Conservation (phyloP, 2,797 vertebrate genomes). For the Ctenopoma multispine region DNA sequence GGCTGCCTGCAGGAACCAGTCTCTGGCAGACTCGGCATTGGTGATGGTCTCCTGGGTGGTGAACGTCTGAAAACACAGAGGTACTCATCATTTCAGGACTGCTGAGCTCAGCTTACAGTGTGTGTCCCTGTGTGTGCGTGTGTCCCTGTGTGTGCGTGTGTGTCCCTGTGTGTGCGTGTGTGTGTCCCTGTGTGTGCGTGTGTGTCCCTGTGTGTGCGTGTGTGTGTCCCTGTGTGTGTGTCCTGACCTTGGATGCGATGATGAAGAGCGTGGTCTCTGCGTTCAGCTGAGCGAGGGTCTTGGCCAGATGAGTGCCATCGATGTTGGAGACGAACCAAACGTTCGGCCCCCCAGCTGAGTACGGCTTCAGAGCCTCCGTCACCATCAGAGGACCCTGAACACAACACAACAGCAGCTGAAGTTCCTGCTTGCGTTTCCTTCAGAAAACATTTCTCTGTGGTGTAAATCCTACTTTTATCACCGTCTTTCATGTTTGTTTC, state of each 20-base stretch:
- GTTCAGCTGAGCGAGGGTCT: constrained; percentile 90
- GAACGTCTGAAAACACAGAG: constrained; percentile 89
- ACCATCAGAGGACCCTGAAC: constrained; percentile 96
- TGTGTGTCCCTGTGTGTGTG: not conserved
- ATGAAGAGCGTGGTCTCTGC: constrained; percentile 93
- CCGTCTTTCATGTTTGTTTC: no score
- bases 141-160: not conserved
- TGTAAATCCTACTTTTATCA: no score
- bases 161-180: no score
- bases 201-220: not conserved
- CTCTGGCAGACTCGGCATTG: constrained; percentile 95
- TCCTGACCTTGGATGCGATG: constrained; percentile 93
- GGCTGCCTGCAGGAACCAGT: constrained; percentile 91
- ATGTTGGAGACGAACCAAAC: constrained; percentile 99
- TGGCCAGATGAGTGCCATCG: constrained; percentile 95
- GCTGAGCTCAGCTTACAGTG: no score
- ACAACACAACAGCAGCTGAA: constrained; percentile 11
- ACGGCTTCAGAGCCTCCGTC: constrained; percentile 95
- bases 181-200: no score
- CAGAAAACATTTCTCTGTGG: no score
- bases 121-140: not conserved
- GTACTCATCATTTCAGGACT: no score
- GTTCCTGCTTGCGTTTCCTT: no score
- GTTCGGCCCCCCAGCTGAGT: constrained; percentile 90
- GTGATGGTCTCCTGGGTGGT: constrained; percentile 99